Evolutionary conservation across 2,113 vertebrate species (phyloP).

Genomic region (Arizona elegans): DNA sequence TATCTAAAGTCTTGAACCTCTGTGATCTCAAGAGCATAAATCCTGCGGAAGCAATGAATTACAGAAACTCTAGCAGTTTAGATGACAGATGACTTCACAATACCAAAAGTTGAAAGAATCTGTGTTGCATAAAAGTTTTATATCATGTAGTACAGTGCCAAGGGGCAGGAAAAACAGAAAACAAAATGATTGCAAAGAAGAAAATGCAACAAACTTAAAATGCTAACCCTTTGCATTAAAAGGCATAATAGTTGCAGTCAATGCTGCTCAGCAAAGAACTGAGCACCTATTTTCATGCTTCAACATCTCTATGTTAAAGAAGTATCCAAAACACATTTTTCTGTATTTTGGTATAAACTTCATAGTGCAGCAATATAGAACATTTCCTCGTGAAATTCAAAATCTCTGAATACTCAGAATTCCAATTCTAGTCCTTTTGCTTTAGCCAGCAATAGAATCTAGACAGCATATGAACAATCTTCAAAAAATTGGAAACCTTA

Average conservation of each 20-base stretch:
- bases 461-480: background rate
- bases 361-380: background rate
- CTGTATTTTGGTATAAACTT: background rate
- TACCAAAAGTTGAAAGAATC: background rate
- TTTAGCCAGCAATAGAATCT: background rate
- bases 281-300: background rate
- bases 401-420: background rate
- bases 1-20: background rate
- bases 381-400: background rate
- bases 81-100: too few relatives aligned
- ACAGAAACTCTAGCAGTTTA: background rate
- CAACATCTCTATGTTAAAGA: background rate
- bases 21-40: too few relatives aligned
- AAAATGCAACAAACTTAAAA: background rate
- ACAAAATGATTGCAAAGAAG: background rate
- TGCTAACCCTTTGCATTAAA: background rate
- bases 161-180: background rate
- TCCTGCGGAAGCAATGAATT: background rate
- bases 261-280: background rate
- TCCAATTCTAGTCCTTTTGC: background rate
- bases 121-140: background rate
- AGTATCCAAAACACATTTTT: background rate
- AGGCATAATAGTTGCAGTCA: background rate
- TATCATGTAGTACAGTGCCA: background rate
- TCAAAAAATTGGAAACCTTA: background rate